A percentile compares a stretch with the other conserved stretches of the same genome.
Evolutionary conservation across 1,140 invertebrate genomes (phyloP).

Genomic region (Lepidotrigona ventralis): DNA sequence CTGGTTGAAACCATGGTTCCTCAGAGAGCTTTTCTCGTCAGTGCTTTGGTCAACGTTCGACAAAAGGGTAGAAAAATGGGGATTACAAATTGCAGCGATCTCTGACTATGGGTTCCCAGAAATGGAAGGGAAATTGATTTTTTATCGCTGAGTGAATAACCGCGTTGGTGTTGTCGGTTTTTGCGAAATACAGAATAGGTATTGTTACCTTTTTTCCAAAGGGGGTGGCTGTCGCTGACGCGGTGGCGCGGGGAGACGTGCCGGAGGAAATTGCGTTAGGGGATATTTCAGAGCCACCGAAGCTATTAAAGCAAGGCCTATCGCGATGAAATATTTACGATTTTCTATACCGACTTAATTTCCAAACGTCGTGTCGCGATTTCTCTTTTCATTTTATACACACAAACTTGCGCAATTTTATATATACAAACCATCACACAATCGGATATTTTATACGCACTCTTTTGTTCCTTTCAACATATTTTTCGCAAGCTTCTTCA

Average conservation of each 20-base stretch:
- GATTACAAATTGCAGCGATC: slow-evolving; percentile 47
- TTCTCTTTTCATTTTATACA: neutral
- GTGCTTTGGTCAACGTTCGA: neutral
- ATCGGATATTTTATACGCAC: neutral
- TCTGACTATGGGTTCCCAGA: slow-evolving; percentile 26
- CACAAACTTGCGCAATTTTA: neutral
- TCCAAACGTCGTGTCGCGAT: neutral
- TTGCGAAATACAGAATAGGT: slow-evolving; percentile 18
- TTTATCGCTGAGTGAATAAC: slow-evolving; percentile 39
- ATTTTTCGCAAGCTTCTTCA: too few relatives aligned
- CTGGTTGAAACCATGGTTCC: neutral
- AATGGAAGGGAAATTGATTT: slow-evolving; percentile 52
- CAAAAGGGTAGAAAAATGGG: slow-evolving; percentile 21
- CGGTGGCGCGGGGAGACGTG: neutral
- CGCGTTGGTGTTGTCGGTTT: slow-evolving; percentile 39
- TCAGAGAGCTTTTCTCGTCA: neutral
- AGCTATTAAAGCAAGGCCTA: slow-evolving; percentile 3
- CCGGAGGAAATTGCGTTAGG: slow-evolving; percentile 27
- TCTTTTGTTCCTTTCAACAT: too few relatives aligned
- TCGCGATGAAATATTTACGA: slow-evolving; percentile 23
- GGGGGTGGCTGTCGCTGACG: neutral
- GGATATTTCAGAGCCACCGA: slow-evolving; percentile 18
- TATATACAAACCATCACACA: neutral
- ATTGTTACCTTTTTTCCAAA: slow-evolving; percentile 15
- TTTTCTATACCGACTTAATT: neutral